phyloP scores from a whole-genome alignment of 2,888 invertebrate genomes.

The Trachelus tabidus region DNA sequence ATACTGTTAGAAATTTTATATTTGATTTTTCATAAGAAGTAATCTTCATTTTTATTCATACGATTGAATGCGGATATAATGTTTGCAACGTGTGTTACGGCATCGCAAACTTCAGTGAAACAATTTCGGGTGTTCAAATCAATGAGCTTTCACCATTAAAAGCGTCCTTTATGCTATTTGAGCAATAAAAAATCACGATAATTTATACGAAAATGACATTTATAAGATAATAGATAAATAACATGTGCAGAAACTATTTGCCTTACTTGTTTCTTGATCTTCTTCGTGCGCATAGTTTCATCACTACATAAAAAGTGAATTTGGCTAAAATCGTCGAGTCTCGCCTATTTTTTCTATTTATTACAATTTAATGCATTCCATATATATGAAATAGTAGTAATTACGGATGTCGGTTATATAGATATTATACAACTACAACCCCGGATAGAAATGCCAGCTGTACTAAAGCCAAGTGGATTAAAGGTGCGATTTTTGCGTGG shows the following conservation, averaged over 20 bases:
- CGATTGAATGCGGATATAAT: neutral
- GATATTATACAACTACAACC: constrained; percentile 45
- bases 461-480: constrained; percentile 43
- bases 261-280: constrained; percentile 15
- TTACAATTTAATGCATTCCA: constrained; percentile 16
- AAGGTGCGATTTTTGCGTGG: constrained; percentile 19
- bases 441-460: constrained; percentile 55
- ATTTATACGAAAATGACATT: neutral
- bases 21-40: neutral
- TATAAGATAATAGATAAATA: constrained; percentile 19
- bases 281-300: constrained; percentile 16
- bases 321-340: constrained; percentile 31
- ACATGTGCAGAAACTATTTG: constrained; percentile 29
- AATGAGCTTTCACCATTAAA: constrained; percentile 10
- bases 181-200: constrained; percentile 45
- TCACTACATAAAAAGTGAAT: constrained; percentile 19
- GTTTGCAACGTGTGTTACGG: neutral
- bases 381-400: constrained; percentile 23
- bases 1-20: neutral
- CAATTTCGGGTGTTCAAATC: neutral
- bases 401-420: constrained; percentile 8
- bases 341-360: constrained; percentile 26
- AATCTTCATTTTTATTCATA: neutral
- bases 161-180: constrained; percentile 39
- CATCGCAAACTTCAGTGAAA: neutral